These are phyloP conservation scores for Chlorodrepanis virens DNA, from an alignment of 2,113 vertebrate species.

Conservation along the genomic window DNA sequence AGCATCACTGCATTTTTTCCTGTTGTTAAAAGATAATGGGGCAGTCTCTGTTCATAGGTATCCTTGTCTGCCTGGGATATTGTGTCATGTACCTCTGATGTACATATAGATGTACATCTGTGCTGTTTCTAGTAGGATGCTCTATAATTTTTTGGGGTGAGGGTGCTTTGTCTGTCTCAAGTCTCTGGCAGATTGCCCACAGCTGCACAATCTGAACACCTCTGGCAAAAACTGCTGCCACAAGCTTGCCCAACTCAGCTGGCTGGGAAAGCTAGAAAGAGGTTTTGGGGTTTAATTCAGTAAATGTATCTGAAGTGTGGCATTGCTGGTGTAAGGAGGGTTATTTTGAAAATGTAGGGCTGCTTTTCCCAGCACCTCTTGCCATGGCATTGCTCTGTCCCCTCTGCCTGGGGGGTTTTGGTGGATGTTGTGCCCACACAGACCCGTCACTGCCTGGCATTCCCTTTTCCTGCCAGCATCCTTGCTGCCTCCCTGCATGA, in stretches of 20 bases:
- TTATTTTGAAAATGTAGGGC: neutral
- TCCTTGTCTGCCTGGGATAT: neutral
- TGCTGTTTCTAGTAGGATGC: neutral
- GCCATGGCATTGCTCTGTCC: accelerated
- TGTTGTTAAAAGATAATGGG: neutral
- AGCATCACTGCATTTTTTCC: constrained; percentile 23
- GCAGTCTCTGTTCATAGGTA: neutral
- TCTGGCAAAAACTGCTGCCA: neutral
- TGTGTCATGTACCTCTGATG: neutral
- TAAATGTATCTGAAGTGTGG: neutral
- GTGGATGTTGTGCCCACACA: neutral
- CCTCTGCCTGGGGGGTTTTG: neutral
- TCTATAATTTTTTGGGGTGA: neutral
- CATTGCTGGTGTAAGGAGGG: neutral
- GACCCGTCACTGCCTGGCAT: accelerated
- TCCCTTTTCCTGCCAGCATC: neutral
- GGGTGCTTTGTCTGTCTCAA: neutral
- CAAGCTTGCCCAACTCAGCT: neutral
- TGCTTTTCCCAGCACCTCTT: neutral
- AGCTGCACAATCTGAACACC: neutral
- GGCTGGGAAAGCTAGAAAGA: neutral
- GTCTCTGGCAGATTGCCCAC: neutral
- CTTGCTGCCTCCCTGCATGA: neutral
- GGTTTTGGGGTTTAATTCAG: neutral
- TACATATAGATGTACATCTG: neutral